These are phyloP conservation scores for Sylvilagus bachmani DNA, from an alignment of 2,113 vertebrate species.

Conservation along the genomic window DNA sequence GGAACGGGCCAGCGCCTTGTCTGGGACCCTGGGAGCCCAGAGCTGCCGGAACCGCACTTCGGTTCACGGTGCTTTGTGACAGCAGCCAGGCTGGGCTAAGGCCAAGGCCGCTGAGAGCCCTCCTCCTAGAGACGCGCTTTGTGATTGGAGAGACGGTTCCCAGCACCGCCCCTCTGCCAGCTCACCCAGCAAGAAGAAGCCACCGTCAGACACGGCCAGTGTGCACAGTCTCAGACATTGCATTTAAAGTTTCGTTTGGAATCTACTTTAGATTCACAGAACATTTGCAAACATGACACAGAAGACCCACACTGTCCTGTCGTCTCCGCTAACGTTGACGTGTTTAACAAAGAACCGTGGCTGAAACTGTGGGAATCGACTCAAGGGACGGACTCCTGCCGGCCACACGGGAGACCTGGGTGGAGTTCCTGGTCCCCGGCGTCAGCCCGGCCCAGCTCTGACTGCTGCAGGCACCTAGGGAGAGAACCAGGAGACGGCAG, in stretches of 20 bases:
- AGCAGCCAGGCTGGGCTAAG: background rate
- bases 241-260: slow-evolving; percentile 6
- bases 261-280: slow-evolving; percentile 17
- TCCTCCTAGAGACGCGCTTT: slow-evolving; percentile 42
- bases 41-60: no score
- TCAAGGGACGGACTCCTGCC: no score
- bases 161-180: background rate
- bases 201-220: background rate
- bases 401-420: no score
- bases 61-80: background rate
- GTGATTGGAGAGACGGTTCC: background rate
- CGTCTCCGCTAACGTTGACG: background rate
- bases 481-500: no score
- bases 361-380: background rate
- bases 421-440: no score
- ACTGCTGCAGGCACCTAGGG: no score
- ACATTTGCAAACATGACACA: background rate
- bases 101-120: background rate
- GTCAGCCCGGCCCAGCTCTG: no score
- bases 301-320: no score
- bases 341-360: background rate
- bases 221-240: background rate
- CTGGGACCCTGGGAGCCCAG: no score
- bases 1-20: background rate
- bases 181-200: background rate